Conservation (phyloP, 2,797 vertebrate species). For the Sebastes jordani region DNA sequence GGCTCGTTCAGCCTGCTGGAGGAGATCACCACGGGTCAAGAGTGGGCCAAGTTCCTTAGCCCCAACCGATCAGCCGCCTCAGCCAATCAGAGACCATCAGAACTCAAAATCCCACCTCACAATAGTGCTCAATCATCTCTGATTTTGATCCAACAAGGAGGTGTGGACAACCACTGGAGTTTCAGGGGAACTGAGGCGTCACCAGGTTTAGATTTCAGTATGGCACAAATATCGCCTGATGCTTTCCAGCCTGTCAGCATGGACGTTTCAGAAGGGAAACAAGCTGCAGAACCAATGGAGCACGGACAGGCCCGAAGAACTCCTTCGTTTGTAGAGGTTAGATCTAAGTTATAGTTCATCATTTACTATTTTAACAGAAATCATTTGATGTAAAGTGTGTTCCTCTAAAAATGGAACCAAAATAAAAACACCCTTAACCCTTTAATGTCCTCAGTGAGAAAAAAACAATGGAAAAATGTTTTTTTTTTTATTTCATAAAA, state of each 20-base stretch:
- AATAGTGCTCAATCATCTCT: not conserved
- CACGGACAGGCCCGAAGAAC: constrained; percentile 21
- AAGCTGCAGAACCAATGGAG: constrained; percentile 64
- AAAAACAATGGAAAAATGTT: no score
- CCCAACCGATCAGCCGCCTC: constrained; percentile 24
- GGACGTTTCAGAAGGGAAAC: constrained; percentile 36
- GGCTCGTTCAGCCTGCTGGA: constrained; percentile 81
- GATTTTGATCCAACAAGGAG: constrained; percentile 8
- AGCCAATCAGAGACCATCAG: constrained; percentile 38
- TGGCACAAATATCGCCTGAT: constrained; percentile 9
- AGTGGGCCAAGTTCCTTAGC: constrained; percentile 79
- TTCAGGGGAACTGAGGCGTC: constrained; percentile 1
- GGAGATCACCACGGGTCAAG: constrained; percentile 77
- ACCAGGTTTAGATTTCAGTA: not conserved
- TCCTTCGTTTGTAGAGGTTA: constrained; percentile 46
- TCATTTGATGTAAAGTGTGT: not conserved
- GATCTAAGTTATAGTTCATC: not conserved
- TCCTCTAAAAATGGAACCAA: not conserved
- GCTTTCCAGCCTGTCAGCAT: constrained; percentile 28
- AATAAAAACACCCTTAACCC: not conserved
- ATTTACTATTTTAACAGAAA: not conserved
- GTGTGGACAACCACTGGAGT: constrained; percentile 24
- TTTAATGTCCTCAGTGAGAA: no score
- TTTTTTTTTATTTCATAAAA: no score
- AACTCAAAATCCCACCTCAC: not conserved